These are phyloP conservation scores for Brotula barbata DNA, from an alignment of 2,797 vertebrate genomes.

Conservation along the genomic window DNA sequence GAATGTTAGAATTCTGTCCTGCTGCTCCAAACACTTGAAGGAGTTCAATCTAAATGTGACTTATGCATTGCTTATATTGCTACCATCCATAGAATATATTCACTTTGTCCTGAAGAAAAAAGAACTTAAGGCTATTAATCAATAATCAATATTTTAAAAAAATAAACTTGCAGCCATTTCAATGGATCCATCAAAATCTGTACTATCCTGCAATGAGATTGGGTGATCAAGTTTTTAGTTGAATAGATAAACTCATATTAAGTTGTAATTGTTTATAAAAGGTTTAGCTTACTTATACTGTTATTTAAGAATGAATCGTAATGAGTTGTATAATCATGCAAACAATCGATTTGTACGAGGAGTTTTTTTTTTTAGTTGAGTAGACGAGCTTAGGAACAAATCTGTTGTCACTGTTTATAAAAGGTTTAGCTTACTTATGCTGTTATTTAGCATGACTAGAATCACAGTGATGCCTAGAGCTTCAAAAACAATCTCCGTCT, in stretches of 20 bases:
- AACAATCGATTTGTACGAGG: constrained; percentile 5
- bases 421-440: constrained; percentile 71
- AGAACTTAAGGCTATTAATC: constrained; percentile 26
- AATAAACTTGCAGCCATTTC: constrained; percentile 15
- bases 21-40: constrained; percentile 35
- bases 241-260: constrained; percentile 39
- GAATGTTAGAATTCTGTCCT: constrained; percentile 22
- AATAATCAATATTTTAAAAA: constrained; percentile 15
- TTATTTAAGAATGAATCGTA: constrained; percentile 53
- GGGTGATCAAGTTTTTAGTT: constrained; percentile 20
- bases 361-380: constrained; percentile 25
- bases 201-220: constrained; percentile 22
- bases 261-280: constrained; percentile 35
- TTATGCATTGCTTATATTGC: constrained; percentile 31
- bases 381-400: constrained; percentile 47
- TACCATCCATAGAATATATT: constrained; percentile 43
- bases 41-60: constrained; percentile 31
- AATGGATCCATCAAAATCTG: constrained; percentile 13
- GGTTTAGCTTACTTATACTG: constrained; percentile 72
- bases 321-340: constrained; percentile 23
- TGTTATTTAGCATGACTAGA: constrained; percentile 70
- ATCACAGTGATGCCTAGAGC: constrained; percentile 77
- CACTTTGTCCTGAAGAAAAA: constrained; percentile 39
- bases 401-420: constrained; percentile 39
- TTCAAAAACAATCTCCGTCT: constrained; percentile 72